Conservation (phyloP, 37 sponge, comb jelly and placozoan genomes). For the Sycon ciliatum region DNA sequence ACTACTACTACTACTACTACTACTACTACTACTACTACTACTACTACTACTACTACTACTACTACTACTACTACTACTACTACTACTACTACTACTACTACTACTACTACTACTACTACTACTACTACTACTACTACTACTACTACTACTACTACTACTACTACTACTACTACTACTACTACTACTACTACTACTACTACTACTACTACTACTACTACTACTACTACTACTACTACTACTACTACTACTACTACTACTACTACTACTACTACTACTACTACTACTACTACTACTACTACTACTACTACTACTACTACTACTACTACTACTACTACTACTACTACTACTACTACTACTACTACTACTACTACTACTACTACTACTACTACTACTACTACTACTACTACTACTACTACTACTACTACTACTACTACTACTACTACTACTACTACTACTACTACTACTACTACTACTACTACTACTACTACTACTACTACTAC, state of each 20-base stretch:
- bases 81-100: constrained; percentile 6
- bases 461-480: constrained; percentile 8
- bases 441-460: constrained; percentile 6
- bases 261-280: constrained; percentile 6
- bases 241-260: constrained; percentile 8
- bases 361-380: constrained; percentile 8
- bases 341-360: constrained; percentile 8
- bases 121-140: constrained; percentile 8
- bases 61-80: constrained; percentile 8
- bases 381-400: constrained; percentile 6
- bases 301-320: constrained; percentile 8
- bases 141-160: constrained; percentile 6
- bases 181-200: constrained; percentile 8
- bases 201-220: constrained; percentile 6
- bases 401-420: constrained; percentile 8
- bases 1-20: constrained; percentile 8
- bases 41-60: constrained; percentile 8
- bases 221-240: constrained; percentile 8
- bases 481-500: constrained; percentile 8
- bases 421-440: constrained; percentile 8
- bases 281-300: constrained; percentile 8
- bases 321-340: constrained; percentile 6
- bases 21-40: constrained; percentile 6
- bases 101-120: constrained; percentile 8
- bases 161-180: constrained; percentile 8